phyloP scores from a whole-genome alignment of 53 echinoderm and acorn worm species.

The Apostichopus leukothele region DNA sequence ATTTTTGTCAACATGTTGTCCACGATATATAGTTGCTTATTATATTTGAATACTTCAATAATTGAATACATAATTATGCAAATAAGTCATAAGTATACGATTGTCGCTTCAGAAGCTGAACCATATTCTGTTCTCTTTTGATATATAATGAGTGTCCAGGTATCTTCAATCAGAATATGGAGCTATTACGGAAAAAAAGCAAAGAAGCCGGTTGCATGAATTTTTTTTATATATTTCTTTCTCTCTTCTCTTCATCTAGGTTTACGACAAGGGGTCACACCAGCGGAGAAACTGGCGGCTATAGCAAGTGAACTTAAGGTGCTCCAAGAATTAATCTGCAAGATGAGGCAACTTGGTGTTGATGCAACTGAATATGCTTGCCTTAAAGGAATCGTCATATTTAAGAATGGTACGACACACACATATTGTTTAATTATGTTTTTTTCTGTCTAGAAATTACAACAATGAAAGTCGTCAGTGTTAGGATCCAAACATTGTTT shows the following conservation, averaged over 20 bases:
- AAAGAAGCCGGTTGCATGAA: too few relatives aligned
- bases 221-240: not conserved
- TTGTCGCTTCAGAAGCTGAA: too few relatives aligned
- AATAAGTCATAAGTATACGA: too few relatives aligned
- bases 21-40: too few relatives aligned
- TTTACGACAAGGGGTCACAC: conserved; percentile 81
- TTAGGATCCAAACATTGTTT: too few relatives aligned
- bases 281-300: conserved; percentile 86
- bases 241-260: conserved; percentile 51
- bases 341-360: conserved; percentile 82
- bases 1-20: too few relatives aligned
- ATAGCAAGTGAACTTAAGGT: conserved; percentile 87
- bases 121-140: not conserved
- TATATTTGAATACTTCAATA: too few relatives aligned
- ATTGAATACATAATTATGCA: too few relatives aligned
- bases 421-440: not conserved
- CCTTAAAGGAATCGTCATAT: conserved; percentile 94
- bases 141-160: not conserved
- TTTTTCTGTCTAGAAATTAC: not conserved
- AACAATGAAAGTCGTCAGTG: too few relatives aligned
- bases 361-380: conserved; percentile 96
- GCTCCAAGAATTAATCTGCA: conserved; percentile 84
- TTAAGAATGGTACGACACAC: conserved; percentile 75
- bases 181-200: too few relatives aligned
- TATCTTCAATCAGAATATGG: not conserved